A percentile compares a stretch with the other conserved stretches of the same genome.
These are phyloP conservation scores for Gymnothorax javanicus DNA, from an alignment of 2,797 vertebrate species.

Conservation along the genomic window DNA sequence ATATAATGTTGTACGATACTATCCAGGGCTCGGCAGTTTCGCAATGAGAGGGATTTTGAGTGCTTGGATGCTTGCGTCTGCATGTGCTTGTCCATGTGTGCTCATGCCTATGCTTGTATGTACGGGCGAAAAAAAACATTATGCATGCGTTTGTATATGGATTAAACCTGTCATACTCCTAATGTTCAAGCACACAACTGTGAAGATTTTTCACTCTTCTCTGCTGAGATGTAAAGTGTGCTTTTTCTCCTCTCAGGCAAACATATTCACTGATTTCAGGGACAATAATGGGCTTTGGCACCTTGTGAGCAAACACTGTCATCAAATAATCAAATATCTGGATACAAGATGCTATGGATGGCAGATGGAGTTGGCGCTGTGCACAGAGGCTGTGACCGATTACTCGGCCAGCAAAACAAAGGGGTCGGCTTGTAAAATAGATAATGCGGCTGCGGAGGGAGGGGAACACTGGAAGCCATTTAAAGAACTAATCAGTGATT, in stretches of 20 bases:
- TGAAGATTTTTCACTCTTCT: not conserved
- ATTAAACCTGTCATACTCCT: not conserved
- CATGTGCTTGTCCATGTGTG: not conserved
- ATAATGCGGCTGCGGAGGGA: not conserved
- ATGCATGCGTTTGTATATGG: constrained; percentile 15
- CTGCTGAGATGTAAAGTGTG: not conserved
- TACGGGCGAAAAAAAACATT: constrained; percentile 3
- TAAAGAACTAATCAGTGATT: not conserved
- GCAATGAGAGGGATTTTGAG: not conserved
- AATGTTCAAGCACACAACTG: constrained; percentile 1
- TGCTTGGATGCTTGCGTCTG: not conserved
- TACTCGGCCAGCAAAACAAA: not conserved
- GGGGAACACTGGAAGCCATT: not conserved
- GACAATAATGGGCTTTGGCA: not conserved
- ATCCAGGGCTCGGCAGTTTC: not conserved
- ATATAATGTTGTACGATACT: not conserved
- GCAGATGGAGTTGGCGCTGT: not conserved
- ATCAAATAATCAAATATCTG: constrained; percentile 29
- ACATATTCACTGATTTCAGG: not conserved
- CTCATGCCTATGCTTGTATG: constrained; percentile 8
- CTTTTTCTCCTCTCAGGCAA: not conserved
- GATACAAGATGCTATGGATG: not conserved
- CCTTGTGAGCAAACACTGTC: constrained; percentile 11
- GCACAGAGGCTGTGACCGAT: constrained; percentile 2
- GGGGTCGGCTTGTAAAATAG: not conserved